phyloP scores from a whole-genome alignment of 2,113 vertebrate genomes.

The pig (Sus scrofa) region T2T-Sscrofa CM000827.6:101267501-101268000 shows the following conservation, averaged over 20 bases:
- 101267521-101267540: too few relatives aligned
- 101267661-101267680: background rate
- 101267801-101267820: background rate
- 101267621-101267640: background rate
- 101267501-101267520: too few relatives aligned
- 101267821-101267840: background rate
- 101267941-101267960: background rate
- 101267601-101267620: background rate
- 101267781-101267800: background rate
- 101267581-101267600: background rate
- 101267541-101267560: too few relatives aligned
- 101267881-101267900: slow-evolving; percentile 29
- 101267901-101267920: background rate
- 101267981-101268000: background rate
- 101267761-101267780: background rate
- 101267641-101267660: background rate
- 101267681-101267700: background rate
- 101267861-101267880: background rate
- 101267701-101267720: background rate
- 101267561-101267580: background rate
- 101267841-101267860: background rate
- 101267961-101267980: background rate
- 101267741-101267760: background rate
- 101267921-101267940: background rate
- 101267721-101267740: background rate